Conservation (phyloP, 2,797 vertebrate species). For the Menidia menidia region DNA sequence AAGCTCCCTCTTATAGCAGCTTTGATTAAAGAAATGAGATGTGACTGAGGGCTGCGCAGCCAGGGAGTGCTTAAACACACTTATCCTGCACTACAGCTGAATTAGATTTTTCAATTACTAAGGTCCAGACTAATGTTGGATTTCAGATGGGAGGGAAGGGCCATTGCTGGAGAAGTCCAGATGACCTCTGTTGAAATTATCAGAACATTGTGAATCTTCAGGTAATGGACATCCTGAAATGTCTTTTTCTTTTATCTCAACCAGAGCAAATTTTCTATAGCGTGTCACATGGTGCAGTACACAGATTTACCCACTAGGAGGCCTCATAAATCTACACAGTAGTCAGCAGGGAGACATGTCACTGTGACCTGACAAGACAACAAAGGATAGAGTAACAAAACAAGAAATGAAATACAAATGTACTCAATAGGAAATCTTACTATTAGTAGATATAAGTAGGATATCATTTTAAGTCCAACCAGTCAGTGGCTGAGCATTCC, state of each 20-base stretch:
- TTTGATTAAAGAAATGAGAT: constrained; percentile 76
- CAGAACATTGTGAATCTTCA: background rate
- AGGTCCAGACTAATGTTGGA: constrained; percentile 37
- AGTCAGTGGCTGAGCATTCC: constrained; percentile 4
- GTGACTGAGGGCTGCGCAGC: constrained; percentile 45
- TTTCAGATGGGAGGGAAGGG: constrained; percentile 23
- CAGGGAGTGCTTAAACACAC: constrained; percentile 43
- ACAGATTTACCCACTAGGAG: constrained; percentile 46
- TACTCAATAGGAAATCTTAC: background rate
- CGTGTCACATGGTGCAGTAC: constrained; percentile 19
- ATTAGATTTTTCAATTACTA: constrained; percentile 61
- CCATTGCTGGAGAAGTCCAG: constrained; percentile 12
- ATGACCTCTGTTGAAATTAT: constrained; percentile 29
- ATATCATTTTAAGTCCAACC: background rate
- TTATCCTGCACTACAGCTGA: constrained; percentile 54
- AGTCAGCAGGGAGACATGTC: background rate
- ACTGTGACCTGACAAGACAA: background rate
- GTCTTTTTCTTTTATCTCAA: constrained; percentile 9
- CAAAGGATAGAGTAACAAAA: background rate
- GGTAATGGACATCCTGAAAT: background rate
- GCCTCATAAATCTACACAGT: constrained; percentile 33
- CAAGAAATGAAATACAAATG: background rate
- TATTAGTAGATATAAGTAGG: background rate
- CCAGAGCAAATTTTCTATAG: background rate
- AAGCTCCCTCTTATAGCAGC: constrained; percentile 58